phyloP scores from a whole-genome alignment of 2,888 invertebrate species.

The Calliscelio sp. region DNA sequence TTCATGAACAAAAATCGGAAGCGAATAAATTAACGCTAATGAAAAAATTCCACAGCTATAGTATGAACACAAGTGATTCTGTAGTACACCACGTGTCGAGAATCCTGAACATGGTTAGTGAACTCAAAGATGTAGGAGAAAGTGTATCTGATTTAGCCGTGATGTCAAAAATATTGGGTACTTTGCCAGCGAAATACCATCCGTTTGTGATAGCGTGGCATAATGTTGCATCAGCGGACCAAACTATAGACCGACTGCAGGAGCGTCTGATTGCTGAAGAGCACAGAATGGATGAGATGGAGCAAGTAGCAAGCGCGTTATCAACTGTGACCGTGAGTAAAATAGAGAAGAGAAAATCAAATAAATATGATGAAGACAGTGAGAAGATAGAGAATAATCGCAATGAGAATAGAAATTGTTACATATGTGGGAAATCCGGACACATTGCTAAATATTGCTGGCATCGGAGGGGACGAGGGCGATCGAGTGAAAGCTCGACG shows the following conservation, averaged over 20 bases:
- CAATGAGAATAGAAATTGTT: no score
- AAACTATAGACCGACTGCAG: not conserved
- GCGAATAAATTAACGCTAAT: conserved; percentile 44
- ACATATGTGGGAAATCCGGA: no score
- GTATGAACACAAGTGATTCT: conserved; percentile 71
- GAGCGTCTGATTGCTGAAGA: conserved; percentile 7
- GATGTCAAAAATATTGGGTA: no score
- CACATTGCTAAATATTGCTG: no score
- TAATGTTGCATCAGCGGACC: conserved; percentile 1
- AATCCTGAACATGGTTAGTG: no score
- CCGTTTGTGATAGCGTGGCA: conserved; percentile 5
- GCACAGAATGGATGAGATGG: not conserved
- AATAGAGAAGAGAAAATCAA: not conserved
- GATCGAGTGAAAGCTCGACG: no score
- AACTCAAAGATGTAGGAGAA: no score
- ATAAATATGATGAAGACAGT: not conserved
- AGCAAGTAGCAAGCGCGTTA: not conserved
- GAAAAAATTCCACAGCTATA: no score
- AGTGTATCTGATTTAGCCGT: no score
- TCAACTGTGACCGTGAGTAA: not conserved
- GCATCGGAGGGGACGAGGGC: no score
- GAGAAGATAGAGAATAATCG: no score
- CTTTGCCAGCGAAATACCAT: no score
- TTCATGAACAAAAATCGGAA: conserved; percentile 30
- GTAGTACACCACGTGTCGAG: conserved; percentile 74